Evolutionary conservation across 2,113 vertebrate species (phyloP), one percentile per base, ranked within the genome.

Genomic region (Periophthalmodon schlosseri): DNA sequence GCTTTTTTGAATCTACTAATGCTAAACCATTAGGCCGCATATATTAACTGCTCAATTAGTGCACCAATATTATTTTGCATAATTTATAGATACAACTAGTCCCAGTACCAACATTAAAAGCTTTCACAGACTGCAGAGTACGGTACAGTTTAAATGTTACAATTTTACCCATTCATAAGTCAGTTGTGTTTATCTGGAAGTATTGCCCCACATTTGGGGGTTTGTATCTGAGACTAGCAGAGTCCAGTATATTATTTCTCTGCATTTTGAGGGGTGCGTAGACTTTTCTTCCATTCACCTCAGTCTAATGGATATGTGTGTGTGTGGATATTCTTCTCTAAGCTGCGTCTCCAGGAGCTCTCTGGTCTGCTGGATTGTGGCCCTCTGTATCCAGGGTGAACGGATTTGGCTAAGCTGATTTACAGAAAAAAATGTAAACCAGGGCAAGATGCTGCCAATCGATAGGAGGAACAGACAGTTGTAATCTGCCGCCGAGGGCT

Each of bases 401-500:
- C 74, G 12, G 80, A 74, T 85, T 84, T 84, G 72, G 74, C 77
- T 79, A 79, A 86, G 80, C 81, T 87, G 84, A 88, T 92, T 90
- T 85, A 68, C 67, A 66, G 68, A 70, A 72, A 75, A 60, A 70
- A 82, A 78, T 68, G 70, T 76, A 86, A 84, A 87, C 72, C 80
- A 76, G 76, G 66, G 78, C 73, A 80, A 86, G 91, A 92, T 87
- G 83, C 77, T 86, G 77, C 76, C 80, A 79, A 75, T 75, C 91
- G 89, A 93, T 91, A 87, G 68, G 79, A 83, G 69, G 77, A 80
- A 78, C 75, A 85, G 84, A 87, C 91, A 87, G 84, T 87, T 88
- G 76, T 87, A 88, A 92, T 91, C 87, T 88, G 63, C 73, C 16
- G 75, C 89, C 39, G 58, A 69, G 82, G 84, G 86, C 89, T 87